Percentiles rank a stretch among this genome's conserved stretches.
Conservation (phyloP, 2,888 invertebrate species). For the Apotomis betuletana region DNA sequence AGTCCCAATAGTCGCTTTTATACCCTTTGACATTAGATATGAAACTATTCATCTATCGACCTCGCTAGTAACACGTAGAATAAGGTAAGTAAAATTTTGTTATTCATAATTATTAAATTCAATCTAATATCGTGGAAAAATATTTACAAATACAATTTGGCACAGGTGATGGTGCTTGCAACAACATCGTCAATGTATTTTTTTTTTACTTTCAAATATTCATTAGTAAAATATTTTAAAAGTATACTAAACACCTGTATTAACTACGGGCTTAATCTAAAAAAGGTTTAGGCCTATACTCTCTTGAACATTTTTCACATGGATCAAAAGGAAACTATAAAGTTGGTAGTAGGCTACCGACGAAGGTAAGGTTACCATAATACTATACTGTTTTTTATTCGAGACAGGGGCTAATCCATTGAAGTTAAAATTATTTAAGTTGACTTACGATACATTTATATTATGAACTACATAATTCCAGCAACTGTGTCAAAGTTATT, state of each 20-base stretch:
- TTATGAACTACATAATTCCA: conserved; percentile 36
- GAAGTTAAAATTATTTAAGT: conserved; percentile 21
- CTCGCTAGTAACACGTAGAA: conserved; percentile 40
- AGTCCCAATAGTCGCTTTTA: too few species aligned
- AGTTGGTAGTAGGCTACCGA: conserved; percentile 10
- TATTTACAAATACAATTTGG: conserved; percentile 78
- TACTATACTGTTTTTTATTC: conserved; percentile 20
- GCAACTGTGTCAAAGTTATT: conserved; percentile 41
- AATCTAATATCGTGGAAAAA: conserved; percentile 66
- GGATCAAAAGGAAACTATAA: conserved; percentile 5
- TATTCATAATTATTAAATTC: conserved; percentile 53
- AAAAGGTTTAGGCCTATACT: conserved; percentile 76
- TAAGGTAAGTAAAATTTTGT: conserved; percentile 53
- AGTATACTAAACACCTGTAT: conserved; percentile 73
- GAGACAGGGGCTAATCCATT: conserved; percentile 15
- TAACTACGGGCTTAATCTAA: conserved; percentile 77
- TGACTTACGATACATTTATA: conserved; percentile 32
- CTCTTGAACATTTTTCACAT: conserved; percentile 41
- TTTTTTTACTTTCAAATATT: conserved; percentile 58
- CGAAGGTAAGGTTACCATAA: conserved; percentile 15
- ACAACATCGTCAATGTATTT: conserved; percentile 62
- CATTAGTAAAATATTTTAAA: conserved; percentile 66
- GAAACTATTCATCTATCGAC: conserved; percentile 24
- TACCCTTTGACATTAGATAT: not conserved
- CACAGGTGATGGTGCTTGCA: conserved; percentile 75